Evolutionary conservation across 2,888 invertebrate genomes (phyloP), one percentile per base, ranked within the genome.

Genomic region (Mycalesis mineus): DNA sequence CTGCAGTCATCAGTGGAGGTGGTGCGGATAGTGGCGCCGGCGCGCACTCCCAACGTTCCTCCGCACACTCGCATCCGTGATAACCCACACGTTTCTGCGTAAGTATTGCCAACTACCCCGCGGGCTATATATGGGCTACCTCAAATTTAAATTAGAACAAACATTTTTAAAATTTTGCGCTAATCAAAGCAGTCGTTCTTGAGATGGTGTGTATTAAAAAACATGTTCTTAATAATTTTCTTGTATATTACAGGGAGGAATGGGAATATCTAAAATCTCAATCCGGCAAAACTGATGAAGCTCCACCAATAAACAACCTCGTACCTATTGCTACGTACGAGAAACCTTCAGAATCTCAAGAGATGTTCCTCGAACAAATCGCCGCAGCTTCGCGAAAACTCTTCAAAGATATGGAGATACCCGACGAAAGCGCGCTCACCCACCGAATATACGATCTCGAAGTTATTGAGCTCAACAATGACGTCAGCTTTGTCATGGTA

Each of bases 61-160:
- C 99, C 99, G 0, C 96, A 98, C 78, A 95, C 95, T 64, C 96
- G 97, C 80, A 94, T 99, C 37, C 90, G 99, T 61, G 96, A 97
- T 68, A 98, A 98, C 87, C 96, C 98, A 0, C 98, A 98, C 77
- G 96, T 99, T 0, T 98, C 98, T 11, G 95, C 95, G 96, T 96
- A 85, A 92, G 94, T 92, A 68, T 58, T 93, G 96, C 55, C 95
- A 95, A 69, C 84, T 99, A 49, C 92, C 94, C 1, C 93, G 94
- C 31, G 99, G 99, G 0, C 91, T 99, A 17, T 99, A 99, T 87
- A 89, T 99, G 66, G 41, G 7, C 1, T 17, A 11, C 0, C 11
- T 41, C 36, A 11, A 22, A 15, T n/a, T 33, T n/a, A 31, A 31
- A 28, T 31, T 44, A 22, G 5, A 4, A 22, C 22, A 4, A 22